Evolutionary conservation across 2,888 invertebrate species (phyloP), one percentile per base, ranked within the genome.

Genomic region (Drosophila macrospina): DNA sequence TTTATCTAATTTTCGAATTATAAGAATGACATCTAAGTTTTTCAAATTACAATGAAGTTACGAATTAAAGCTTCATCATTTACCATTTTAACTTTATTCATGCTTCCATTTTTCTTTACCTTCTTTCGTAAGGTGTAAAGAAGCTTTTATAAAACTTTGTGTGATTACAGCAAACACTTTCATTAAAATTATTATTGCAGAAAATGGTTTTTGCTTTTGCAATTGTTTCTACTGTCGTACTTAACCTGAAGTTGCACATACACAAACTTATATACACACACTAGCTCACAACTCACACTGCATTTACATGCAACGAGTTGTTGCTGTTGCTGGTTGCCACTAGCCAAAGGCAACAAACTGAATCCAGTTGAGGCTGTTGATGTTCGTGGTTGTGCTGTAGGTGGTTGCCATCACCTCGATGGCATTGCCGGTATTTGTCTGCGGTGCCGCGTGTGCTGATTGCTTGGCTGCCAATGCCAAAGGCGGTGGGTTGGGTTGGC

Each of bases 391-490:
- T 64, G 42, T 54, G 59, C 56, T 76, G 48, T 56, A 65, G 71
- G 74, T 66, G 75, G 80, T 60, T 74, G 59, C 52, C 56, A 44
- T 39, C 62, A 75, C 47, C 71, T 55, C 50, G 64, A 44, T 51
- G 57, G 24, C 71, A 45, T 60, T 76, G 59, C 59, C 77, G 73
- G 86, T 82, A 88, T 86, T 82, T 82, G 82, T 88, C 82, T 82
- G 82, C 82, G 82, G 82, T 82, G 80, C 89, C 79, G 89, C 85
- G 85, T 84, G 89, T 86, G 81, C 87, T 84, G 87, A 86, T 84
- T 84, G 83, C 82, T 88, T 86, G 80, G 86, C 83, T 82, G 52
- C 71, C 88, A 84, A 73, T 73, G 85, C 85, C 74, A 80, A 68
- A 78, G 80, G 85, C 87, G 65, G 54, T 60, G 36, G 50, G 13